A percentile compares a stretch with the other conserved stretches of the same genome.
Conservation (phyloP, 2,797 vertebrate genomes). For the Rachycentron canadum region DNA sequence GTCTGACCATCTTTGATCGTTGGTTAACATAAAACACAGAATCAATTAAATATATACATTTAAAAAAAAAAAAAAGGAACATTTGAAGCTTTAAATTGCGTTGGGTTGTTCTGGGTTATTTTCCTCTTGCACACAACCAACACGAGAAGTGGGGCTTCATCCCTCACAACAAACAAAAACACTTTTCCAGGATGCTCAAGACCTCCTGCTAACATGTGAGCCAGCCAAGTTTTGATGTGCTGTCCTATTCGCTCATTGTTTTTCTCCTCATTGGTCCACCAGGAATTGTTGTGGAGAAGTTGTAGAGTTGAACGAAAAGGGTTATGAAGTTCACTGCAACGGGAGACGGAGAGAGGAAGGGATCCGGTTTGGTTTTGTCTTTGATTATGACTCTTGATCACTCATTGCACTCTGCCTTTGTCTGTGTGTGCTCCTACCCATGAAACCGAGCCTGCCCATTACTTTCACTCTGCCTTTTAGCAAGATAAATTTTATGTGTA, state of each 20-base stretch:
- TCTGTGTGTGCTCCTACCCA: not conserved
- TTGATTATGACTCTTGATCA: constrained; percentile 62
- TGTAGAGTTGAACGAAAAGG: constrained; percentile 15
- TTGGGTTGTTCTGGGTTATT: constrained; percentile 2
- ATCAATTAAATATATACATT: too few species aligned
- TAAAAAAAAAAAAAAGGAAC: too few species aligned
- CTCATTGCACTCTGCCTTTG: not conserved
- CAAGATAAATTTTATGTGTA: not conserved
- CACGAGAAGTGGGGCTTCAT: constrained; percentile 15
- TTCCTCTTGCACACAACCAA: constrained; percentile 37
- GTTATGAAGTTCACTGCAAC: constrained; percentile 13
- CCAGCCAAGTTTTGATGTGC: constrained; percentile 41
- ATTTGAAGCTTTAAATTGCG: too few species aligned
- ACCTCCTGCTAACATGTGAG: constrained; percentile 51
- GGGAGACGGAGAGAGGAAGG: not conserved
- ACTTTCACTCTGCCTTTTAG: constrained; percentile 13
- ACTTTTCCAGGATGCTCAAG: constrained; percentile 40
- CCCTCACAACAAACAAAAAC: constrained; percentile 58
- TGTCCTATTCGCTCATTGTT: constrained; percentile 42
- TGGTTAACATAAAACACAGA: not conserved
- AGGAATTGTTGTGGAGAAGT: constrained; percentile 13
- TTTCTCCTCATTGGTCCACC: constrained; percentile 10
- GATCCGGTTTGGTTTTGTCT: constrained; percentile 39
- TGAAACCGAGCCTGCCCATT: not conserved
- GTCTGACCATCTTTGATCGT: not conserved